Base-by-base conservation (phyloP, 2,888 invertebrate species). In the Lapara coniferarum region DNA sequence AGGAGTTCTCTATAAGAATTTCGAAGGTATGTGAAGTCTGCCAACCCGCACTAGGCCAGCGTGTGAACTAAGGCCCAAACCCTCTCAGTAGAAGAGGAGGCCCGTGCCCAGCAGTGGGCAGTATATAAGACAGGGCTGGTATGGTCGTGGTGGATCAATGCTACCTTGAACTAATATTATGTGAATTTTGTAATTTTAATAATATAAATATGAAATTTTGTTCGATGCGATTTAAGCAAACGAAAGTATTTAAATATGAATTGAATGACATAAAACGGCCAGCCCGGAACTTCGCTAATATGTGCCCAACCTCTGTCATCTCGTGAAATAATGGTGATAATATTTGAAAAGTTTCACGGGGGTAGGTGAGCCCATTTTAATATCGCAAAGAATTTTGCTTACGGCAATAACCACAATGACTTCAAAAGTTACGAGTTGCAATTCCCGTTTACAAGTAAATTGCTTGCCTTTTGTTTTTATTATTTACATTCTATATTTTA, bases 291-390 rank as follows among this genome's bases (percentile, higher is more conserved):
- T 93, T 93, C 91, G 83, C 90, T 92, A 93, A 93, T 93, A 93
- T 93, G 93, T 90, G 92, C 91, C 90, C 91, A 89, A 90, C 92
- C 93, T 92, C 88, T 92, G 92, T 92, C 92, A 91, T 92, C 91
- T 88, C 82, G 78, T 90, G 86, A 92, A 92, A 92, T 93, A 93
- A 93, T 93, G 93, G 89, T 87, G 88, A 89, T 92, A 91, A 92
- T 93, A 93, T 93, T 93, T 90, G 92, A 90, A 92, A 93, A 93
- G 84, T 93, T 93, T 85, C 79, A 81, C 78, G 82, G 85, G 87
- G 37, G 37, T 37, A 37, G 37, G 88, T 87, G 83, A 84, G 84
- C 85, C 86, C 85, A 85, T 88, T 88, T 85, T 86, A 84, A 86
- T 85, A 86, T 85, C 85, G 83, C 86, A 88, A 90, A 91, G 91